These are phyloP conservation scores for Anhinga anhinga DNA, from an alignment of 2,113 vertebrate species.

Conservation along the genomic window DNA sequence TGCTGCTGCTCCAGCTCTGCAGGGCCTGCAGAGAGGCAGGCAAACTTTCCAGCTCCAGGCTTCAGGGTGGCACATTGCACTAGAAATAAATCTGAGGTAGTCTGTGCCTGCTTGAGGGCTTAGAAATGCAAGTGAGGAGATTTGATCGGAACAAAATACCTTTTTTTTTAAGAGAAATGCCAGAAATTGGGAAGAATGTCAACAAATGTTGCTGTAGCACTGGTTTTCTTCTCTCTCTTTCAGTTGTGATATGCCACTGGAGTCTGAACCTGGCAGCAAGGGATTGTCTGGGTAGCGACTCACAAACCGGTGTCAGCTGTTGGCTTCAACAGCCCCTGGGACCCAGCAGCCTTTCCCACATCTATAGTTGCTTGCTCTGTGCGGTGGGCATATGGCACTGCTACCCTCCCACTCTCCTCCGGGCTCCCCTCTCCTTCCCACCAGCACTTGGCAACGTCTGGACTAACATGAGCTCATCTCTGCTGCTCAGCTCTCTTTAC, in stretches of 20 bases:
- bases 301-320: not conserved
- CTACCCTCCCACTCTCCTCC: not conserved
- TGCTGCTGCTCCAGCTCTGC: not conserved
- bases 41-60: not conserved
- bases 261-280: not conserved
- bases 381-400: accelerated
- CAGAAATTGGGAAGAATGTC: not conserved
- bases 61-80: accelerated
- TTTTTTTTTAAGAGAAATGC: not conserved
- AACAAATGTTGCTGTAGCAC: not conserved
- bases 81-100: not conserved
- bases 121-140: accelerated
- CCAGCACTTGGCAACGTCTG: accelerated
- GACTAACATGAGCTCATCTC: accelerated
- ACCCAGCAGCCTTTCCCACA: not conserved
- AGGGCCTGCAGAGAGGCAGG: not conserved
- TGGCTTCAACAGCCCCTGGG: not conserved
- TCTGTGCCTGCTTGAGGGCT: not conserved
- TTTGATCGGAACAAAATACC: not conserved
- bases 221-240: not conserved
- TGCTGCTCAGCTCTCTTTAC: not conserved
- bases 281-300: not conserved
- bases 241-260: not conserved
- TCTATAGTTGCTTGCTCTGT: accelerated
- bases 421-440: not conserved